Base-by-base conservation (phyloP, 2,888 invertebrate genomes). In the Germaria angustata region DNA sequence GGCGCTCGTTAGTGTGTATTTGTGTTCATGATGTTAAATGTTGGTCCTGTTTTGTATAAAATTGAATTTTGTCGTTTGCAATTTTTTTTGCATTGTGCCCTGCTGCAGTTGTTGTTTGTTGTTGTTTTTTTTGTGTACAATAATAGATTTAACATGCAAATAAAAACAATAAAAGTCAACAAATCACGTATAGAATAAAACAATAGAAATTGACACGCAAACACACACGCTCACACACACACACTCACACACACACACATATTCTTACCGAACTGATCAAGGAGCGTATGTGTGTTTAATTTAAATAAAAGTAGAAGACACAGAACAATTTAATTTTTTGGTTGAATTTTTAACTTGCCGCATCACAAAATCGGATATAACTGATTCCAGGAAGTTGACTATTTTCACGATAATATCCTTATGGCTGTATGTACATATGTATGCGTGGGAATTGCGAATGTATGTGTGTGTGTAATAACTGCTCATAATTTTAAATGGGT, bases 11-110 rank as follows among this genome's bases (percentile, higher is more conserved):
- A 15, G 59, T 59, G 7, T 53, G 17, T 46, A 34, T 46, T 61
- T 69, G n/a, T 39, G 28, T 24, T 28, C 1, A 39, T 44, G 32
- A 20, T 66, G 22, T 51, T 17, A 22, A 57, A 32, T 46, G 51
- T 41, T 63, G n/a, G 39, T 63, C 13, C 22, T 66, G 15, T 81
- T 68, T 73, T 66, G 24, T 49, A 36, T 49, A 32, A 81, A 75
- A 81, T 73, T 75, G 49, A 78, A 81, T 69, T 78, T 73, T 73
- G 49, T 81, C 66, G 36, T 81, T 81, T 39, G 53, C 24, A 68
- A 81, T 39, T 51, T n/a, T 49, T 41, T 41, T 32, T 36, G 32
- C 7, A 13, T 28, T 41, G 15, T 66, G 15, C 9, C n/a, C n/a
- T 69, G 20, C 20, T 24, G 44, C 34, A 44, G 17, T 55, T 76